Evolutionary conservation across 2,113 vertebrate species (phyloP), one percentile per base, ranked within the genome.

Genomic region (Dasyornis broadbenti): DNA sequence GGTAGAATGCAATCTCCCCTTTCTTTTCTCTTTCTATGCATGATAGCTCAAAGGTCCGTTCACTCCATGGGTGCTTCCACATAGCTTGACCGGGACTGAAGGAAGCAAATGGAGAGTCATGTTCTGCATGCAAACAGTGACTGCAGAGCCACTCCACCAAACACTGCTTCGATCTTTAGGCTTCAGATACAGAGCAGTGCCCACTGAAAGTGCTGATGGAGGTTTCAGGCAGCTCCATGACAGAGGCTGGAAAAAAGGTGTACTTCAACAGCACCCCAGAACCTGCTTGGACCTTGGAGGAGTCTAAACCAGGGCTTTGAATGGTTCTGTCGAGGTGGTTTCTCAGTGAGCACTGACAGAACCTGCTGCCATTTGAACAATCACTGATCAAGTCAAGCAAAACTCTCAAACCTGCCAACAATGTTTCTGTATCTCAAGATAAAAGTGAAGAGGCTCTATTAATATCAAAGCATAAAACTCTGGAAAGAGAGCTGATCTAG

Each of bases 21-120:
- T 66, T 73, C 66, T 80, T 70, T 69, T 52, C 50, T 54, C 78
- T 45, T 80, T 80, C 59, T 30, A 26, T 40, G 50, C 63, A 66
- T 0, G 0, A 11, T 7, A 59, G 64, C 44, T 78, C 79, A 45
- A 86, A 90, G 3, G 33, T 30, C 68, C 0, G 1, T 60, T 60
- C 53, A 31, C n/a, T 44, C 2, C 1, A 50, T 3, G 31, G 44
- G 63, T 72, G 22, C 52, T 30, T 77, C 59, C 50, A 73, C 50
- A 61, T 13, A 42, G 53, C 30, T 73, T 6, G 1, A 57, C 0
- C 0, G 6, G 30, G 64, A 86, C 4, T 3, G 57, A 35, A 39
- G n/a, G 10, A 56, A 60, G 24, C 11, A 6, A 79, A 82, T 4
- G 24, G 27, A 63, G 13, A 78, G 15, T n/a, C 26, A 61, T 23